Percentiles rank a stretch among this genome's conserved stretches.
These are phyloP conservation scores for Hetaerina americana DNA, from an alignment of 1,140 invertebrate genomes.

Conservation along the genomic window DNA sequence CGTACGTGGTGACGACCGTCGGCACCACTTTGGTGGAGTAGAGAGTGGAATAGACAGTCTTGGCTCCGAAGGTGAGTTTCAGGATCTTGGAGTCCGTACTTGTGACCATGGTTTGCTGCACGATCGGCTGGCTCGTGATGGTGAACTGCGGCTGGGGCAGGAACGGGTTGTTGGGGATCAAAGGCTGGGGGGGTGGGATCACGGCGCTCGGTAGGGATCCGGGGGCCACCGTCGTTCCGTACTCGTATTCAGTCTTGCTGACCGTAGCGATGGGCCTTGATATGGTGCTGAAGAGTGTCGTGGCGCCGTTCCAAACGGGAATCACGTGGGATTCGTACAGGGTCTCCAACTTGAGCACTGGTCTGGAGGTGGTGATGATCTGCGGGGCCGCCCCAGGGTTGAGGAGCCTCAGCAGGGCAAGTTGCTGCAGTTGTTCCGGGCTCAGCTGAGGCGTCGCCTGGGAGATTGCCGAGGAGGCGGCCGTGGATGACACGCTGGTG, in stretches of 20 bases:
- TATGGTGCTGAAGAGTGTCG: constrained; percentile 59
- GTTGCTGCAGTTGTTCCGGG: constrained; percentile 59
- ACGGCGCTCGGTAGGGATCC: constrained; percentile 24
- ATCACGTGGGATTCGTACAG: constrained; percentile 68
- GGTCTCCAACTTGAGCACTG: constrained; percentile 54
- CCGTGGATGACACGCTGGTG: constrained; percentile 29
- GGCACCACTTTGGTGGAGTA: constrained; percentile 74
- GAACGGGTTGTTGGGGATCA: constrained; percentile 31
- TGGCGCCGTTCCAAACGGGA: constrained; percentile 56
- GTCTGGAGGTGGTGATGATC: constrained; percentile 61
- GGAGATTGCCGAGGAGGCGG: constrained; percentile 24
- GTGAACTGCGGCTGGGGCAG: constrained; percentile 50
- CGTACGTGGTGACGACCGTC: constrained; percentile 64
- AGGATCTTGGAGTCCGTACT: constrained; percentile 67
- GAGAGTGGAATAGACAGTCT: constrained; percentile 73
- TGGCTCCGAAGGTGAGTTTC: constrained; percentile 76
- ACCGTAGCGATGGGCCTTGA: constrained; percentile 59
- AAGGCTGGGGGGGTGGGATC: constrained; percentile 34
- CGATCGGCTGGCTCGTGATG: constrained; percentile 64
- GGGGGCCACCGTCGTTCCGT: constrained; percentile 51
- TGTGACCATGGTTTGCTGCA: constrained; percentile 64
- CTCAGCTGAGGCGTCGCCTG: constrained; percentile 35
- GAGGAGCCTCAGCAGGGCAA: constrained; percentile 52
- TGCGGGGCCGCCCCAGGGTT: constrained; percentile 50
- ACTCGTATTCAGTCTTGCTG: constrained; percentile 53